Evolutionary conservation across 2,797 vertebrate species (phyloP).

Genomic region (Bradypodion ventrale): DNA sequence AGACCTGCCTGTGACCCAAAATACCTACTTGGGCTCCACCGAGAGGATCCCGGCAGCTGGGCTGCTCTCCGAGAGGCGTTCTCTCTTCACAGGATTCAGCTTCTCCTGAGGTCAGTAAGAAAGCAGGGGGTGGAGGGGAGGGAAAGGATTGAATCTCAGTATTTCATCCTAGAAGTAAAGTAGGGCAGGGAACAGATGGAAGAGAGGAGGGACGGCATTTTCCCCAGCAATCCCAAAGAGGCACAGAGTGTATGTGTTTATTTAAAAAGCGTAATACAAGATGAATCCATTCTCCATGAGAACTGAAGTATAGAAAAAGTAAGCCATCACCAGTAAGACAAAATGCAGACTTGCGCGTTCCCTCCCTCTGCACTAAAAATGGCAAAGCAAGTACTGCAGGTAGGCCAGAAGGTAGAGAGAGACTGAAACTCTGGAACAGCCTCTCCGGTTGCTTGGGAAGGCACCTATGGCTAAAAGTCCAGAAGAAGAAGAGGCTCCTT

Average conservation of each 20-base stretch:
- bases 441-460: neutral
- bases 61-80: conserved; percentile 83
- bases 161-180: too few relatives aligned
- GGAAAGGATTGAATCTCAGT: neutral
- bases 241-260: neutral
- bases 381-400: neutral
- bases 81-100: conserved; percentile 85
- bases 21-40: conserved; percentile 81
- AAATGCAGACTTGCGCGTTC: neutral
- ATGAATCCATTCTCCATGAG: neutral
- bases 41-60: conserved; percentile 87
- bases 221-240: neutral
- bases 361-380: too few relatives aligned
- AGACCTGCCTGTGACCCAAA: too few relatives aligned
- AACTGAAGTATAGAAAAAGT: neutral
- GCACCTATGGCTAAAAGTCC: neutral
- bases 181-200: neutral
- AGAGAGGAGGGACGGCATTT: neutral
- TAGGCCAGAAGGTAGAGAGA: neutral
- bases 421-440: neutral
- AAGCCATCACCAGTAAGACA: neutral
- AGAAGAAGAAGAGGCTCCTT: neutral
- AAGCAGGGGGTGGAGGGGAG: neutral
- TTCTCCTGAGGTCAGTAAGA: conserved; percentile 78
- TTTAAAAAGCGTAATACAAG: neutral